Evolutionary conservation across 2,113 vertebrate species (phyloP), one percentile per base, ranked within the genome.

Genomic region (Calyptomena viridis): DNA sequence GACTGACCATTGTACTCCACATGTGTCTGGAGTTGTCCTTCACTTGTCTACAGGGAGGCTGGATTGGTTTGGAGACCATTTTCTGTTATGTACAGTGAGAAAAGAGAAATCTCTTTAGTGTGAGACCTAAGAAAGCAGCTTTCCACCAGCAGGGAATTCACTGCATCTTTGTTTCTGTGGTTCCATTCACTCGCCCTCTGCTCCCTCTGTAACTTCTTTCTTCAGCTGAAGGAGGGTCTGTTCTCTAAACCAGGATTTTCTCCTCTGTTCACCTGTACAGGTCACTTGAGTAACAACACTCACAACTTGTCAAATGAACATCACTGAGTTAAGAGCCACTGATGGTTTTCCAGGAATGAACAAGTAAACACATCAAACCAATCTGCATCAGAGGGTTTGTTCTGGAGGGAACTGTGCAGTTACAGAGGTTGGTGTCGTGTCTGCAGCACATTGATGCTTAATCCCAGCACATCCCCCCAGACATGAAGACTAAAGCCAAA

Each of bases 401-500:
- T 84, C 66, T 24, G 25, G 14, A 9, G 9, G 44, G 44, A 46
- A 46, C 44, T 46, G 46, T 40, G 52, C 78, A 37, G 19, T n/a
- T 87, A 56, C 44, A 89, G 62, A 62, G 63, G 25, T 14, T 21
- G 53, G 44, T 94, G 75, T 94, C 49, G 10, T 91, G 60, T 95
- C 94, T 69, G 67, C 94, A 97, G 97, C 82, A 74, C 18, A 9
- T 21, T 76, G 66, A 79, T 76, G 75, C 52, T 75, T 89, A 78
- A 71, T 66, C 67, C 58, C 64, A 75, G 40, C 18, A 62, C 33
- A n/a, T 60, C 37, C 60, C 25, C 56, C 78, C 47, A 74, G 95
- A 86, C 50, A 99, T 99, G 99, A 99, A 99, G 98, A 98, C 98
- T 95, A 99, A 99, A 97, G 97, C 95, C 77, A 99, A 99, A 95